Percentiles rank a stretch among this genome's conserved stretches.
These are phyloP conservation scores for Mesocricetus auratus DNA, from an alignment of 2,113 vertebrate genomes.

Conservation along the genomic window DNA sequence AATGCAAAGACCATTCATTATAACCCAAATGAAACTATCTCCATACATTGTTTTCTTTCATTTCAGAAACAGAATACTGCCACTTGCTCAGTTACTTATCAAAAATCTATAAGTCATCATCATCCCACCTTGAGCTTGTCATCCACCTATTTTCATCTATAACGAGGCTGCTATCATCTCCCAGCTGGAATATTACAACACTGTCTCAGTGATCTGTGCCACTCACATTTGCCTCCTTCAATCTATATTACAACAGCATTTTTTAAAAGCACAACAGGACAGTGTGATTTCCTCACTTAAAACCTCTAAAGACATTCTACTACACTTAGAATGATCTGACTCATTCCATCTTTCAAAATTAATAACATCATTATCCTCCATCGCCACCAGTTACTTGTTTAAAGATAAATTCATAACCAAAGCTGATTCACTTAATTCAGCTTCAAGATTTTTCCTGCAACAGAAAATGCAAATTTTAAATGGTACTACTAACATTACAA, in stretches of 20 bases:
- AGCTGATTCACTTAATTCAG: slow-evolving; percentile 24
- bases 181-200: not conserved
- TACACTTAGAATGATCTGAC: not conserved
- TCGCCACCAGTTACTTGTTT: slow-evolving; percentile 35
- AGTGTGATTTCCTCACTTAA: slow-evolving; percentile 20
- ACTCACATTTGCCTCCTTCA: slow-evolving; percentile 9
- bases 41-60: not conserved
- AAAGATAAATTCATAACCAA: slow-evolving; percentile 56
- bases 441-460: slow-evolving; percentile 42
- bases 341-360: not conserved
- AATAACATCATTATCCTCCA: slow-evolving; percentile 32
- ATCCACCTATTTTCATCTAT: not conserved
- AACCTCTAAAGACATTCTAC: slow-evolving; percentile 26
- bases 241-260: not conserved
- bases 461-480: slow-evolving; percentile 45
- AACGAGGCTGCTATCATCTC: not conserved
- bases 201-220: not conserved
- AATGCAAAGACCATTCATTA: slow-evolving; percentile 40
- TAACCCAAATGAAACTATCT: not conserved
- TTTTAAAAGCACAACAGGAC: not conserved
- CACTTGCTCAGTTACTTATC: not conserved
- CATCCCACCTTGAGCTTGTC: not conserved
- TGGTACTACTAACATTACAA: not conserved
- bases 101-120: slow-evolving; percentile 21
- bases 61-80: slow-evolving; percentile 44